Base-by-base conservation (phyloP, 53 echinoderm and acorn worm genomes). In the Paelopatides confundens region DNA sequence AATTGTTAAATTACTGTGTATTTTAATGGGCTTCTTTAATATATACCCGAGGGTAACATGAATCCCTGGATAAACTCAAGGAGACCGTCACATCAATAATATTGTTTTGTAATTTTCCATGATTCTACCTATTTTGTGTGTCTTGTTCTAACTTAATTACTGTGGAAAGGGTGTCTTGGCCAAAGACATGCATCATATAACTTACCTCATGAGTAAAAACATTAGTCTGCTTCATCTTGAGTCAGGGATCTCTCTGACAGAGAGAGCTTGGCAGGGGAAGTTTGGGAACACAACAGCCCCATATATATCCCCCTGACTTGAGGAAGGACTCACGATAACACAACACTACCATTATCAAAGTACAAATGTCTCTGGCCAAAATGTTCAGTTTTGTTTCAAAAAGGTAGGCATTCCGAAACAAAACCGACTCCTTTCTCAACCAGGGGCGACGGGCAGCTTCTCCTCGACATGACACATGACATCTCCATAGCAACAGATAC, bases 361-460 rank as follows among this genome's bases (percentile, higher is more conserved):
- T 18, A 11, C 18, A 67, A 79, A 52, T 79, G 79, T 79, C 79
- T 53, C 79, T 79, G 79, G 79, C 79, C 79, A 79, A 79, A 67
- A 52, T 52, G 31, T 79, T 79, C 79, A 79, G 79, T 51, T 79
- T 79, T 79, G 79, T 79, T 79, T 79, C 79, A 79, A 79, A 79
- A 79, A 79, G 79, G 74, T 74, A 40, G 58, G 74, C 74, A 74
- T 39, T 79, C 79, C 79, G 79, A 79, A 79, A 79, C 79, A 79
- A 79, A 79, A 79, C 79, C 79, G 79, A 79, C 51, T 50, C 79
- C 79, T 52, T 79, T 53, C 79, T 31, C 49, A 53, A 43, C 51
- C 54, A 52, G 26, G 53, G 50, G 53, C 29, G 49, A 48, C 54
- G 24, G 31, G 79, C 79, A 79, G 79, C 79, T 79, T 79, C 79